Conservation (phyloP, 2,113 vertebrate species). For the Bubo blakistoni region DNA sequence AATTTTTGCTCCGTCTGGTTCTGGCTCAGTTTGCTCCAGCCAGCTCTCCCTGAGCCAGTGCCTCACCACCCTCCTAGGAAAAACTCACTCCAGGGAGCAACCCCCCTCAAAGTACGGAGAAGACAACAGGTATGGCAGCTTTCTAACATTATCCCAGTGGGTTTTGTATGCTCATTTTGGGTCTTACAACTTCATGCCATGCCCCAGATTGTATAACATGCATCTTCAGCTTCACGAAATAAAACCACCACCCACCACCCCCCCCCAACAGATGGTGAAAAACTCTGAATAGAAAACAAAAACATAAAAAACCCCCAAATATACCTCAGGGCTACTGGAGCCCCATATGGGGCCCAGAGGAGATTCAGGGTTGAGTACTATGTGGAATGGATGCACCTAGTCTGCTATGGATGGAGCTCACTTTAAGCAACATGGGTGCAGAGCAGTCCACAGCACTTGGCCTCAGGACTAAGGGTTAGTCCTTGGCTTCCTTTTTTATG, state of each 20-base stretch:
- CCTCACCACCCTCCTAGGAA: not conserved
- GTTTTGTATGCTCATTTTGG: not conserved
- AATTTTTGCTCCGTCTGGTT: not conserved
- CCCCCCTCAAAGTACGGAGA: not conserved
- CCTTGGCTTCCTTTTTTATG: not conserved
- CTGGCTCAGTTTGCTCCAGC: not conserved
- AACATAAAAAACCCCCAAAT: not conserved
- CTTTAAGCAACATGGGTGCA: not conserved
- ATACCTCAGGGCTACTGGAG: not conserved
- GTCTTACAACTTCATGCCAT: not conserved
- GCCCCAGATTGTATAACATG: not conserved
- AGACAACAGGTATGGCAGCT: not conserved
- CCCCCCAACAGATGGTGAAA: not conserved
- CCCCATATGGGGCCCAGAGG: no score
- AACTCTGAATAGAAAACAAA: not conserved
- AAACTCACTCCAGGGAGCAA: not conserved
- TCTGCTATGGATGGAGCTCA: not conserved
- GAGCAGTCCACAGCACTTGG: not conserved
- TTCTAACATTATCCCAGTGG: not conserved
- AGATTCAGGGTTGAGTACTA: not conserved
- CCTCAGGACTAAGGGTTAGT: not conserved
- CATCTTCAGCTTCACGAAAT: not conserved
- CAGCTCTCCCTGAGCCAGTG: not conserved
- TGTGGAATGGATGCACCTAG: not conserved
- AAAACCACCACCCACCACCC: no score